Evolutionary conservation across 92 coral and sea anemone genomes (phyloP).

Genomic region (Paragorgia papillata): DNA sequence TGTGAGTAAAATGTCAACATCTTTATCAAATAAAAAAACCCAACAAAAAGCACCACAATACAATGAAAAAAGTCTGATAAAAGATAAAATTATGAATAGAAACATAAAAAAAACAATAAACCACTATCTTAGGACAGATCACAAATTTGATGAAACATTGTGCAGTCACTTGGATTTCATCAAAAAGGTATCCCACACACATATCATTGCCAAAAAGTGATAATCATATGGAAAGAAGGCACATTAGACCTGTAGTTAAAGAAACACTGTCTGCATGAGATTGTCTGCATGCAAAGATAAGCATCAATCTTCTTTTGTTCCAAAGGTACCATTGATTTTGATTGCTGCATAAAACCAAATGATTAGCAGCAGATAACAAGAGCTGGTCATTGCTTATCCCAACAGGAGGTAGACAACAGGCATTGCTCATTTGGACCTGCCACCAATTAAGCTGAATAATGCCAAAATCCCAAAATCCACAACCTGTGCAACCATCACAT

Average conservation of each 20-base stretch:
- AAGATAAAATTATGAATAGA: no score
- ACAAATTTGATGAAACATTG: not conserved
- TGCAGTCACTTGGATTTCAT: not conserved
- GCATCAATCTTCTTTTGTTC: conserved; percentile 41
- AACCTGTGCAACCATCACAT: not conserved
- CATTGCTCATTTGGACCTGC: conserved; percentile 21
- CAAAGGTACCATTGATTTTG: conserved; percentile 15
- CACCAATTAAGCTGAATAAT: conserved; percentile 28
- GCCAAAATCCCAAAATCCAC: conserved; percentile 2
- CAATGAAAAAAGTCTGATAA: no score
- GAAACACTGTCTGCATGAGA: no score
- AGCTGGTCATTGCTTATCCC: conserved; percentile 23
- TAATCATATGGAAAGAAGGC: not conserved
- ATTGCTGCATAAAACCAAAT: conserved; percentile 31
- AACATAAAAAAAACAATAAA: not conserved
- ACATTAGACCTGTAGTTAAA: not conserved
- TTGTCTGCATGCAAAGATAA: conserved; percentile 8
- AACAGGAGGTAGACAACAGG: conserved; percentile 22
- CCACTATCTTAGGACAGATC: no score
- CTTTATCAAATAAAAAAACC: no score
- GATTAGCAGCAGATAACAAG: conserved; percentile 42
- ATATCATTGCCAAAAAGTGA: not conserved
- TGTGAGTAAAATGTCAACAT: no score
- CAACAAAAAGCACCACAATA: no score
- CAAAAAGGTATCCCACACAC: not conserved